Percentiles rank a stretch among this genome's conserved stretches.
Evolutionary conservation across 2,888 invertebrate genomes (phyloP).

Genomic region (Mythimna vitellina): DNA sequence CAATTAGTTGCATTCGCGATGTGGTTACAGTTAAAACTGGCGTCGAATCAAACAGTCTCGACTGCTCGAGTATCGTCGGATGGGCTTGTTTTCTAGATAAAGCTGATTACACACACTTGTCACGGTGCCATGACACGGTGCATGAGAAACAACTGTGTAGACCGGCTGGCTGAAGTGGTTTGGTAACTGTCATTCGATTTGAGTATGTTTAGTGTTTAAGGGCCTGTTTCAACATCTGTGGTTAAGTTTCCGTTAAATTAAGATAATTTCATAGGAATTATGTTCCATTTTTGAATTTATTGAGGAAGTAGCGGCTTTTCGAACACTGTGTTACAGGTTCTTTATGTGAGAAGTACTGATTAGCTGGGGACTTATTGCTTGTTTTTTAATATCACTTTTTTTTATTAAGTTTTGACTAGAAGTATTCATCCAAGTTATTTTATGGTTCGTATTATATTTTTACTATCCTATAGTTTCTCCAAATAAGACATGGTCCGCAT

Average conservation of each 20-base stretch:
- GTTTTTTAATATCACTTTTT: too few relatives aligned
- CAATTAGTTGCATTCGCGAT: conserved; percentile 74
- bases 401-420: neutral
- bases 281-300: too few relatives aligned
- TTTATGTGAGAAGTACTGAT: neutral
- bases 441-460: neutral
- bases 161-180: conserved; percentile 26
- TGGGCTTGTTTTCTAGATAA: conserved; percentile 51
- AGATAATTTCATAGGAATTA: too few relatives aligned
- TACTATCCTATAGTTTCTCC: neutral
- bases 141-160: conserved; percentile 40
- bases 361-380: neutral
- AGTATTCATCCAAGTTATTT: neutral
- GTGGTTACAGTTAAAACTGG: conserved; percentile 69
- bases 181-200: conserved; percentile 29
- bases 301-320: too few relatives aligned
- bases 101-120: conserved; percentile 53
- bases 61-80: conserved; percentile 40
- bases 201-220: conserved; percentile 10
- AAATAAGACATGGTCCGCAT: neutral
- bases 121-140: conserved; percentile 30
- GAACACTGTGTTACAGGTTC: too few relatives aligned
- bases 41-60: conserved; percentile 57
- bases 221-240: too few relatives aligned
- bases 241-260: too few relatives aligned